Percentiles rank a stretch among this genome's conserved stretches.
Evolutionary conservation across 1,140 invertebrate species (phyloP).

Genomic region (Leptopilina boulardi): DNA sequence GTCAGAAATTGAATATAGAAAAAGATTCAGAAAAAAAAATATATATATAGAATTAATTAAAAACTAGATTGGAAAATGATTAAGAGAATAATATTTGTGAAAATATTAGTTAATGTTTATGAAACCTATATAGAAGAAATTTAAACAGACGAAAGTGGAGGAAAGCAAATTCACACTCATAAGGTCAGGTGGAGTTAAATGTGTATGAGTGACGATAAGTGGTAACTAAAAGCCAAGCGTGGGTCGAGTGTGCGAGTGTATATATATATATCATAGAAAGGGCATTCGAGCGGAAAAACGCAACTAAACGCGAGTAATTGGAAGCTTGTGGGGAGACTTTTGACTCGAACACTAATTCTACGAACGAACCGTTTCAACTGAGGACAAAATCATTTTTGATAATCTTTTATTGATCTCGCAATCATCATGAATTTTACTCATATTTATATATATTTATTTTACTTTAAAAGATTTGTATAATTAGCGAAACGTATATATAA

Average conservation of each 20-base stretch:
- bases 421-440: no score
- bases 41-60: no score
- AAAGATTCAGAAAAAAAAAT: no score
- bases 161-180: constrained; percentile 41
- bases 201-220: constrained; percentile 72
- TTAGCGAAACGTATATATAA: no score
- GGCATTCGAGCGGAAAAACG: constrained; percentile 75
- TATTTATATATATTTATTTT: no score
- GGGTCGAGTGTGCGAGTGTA: constrained; percentile 69
- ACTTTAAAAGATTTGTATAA: no score
- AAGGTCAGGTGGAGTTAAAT: constrained; percentile 64
- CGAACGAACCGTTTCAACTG: constrained; percentile 37
- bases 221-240: constrained; percentile 72
- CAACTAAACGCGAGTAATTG: constrained; percentile 76
- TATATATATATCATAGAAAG: constrained; percentile 73
- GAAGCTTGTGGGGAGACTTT: constrained; percentile 62
- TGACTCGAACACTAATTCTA: constrained; percentile 56
- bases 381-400: not conserved
- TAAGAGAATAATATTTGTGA: not conserved
- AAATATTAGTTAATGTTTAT: not conserved
- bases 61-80: no score
- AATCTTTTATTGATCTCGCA: not conserved
- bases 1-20: no score
- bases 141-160: constrained; percentile 3
- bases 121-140: not conserved